Conservation (phyloP, 2,113 vertebrate species). For the Asarcornis scutulata region DNA sequence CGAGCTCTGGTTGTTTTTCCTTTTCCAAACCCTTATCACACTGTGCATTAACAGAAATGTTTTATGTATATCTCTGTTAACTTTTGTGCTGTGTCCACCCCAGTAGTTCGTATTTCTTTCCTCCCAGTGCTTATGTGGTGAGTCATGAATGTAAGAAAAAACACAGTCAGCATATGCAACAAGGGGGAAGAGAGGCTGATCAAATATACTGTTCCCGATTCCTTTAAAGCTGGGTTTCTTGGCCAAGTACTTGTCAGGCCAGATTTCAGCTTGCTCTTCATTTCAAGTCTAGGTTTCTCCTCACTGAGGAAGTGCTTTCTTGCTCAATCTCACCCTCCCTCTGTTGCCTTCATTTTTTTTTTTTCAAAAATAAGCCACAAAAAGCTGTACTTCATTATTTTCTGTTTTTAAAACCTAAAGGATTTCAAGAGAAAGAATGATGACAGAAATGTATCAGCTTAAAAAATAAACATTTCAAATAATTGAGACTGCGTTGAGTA, state of each 20-base stretch:
- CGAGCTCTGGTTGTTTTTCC: background rate
- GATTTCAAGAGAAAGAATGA: background rate
- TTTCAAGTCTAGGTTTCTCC: background rate
- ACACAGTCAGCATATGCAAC: background rate
- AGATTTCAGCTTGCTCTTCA: background rate
- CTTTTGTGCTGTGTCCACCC: background rate
- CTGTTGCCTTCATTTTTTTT: background rate
- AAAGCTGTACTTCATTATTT: background rate
- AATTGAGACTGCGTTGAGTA: background rate
- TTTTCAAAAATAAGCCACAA: background rate
- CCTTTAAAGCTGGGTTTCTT: background rate
- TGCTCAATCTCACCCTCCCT: background rate
- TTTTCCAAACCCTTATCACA: background rate
- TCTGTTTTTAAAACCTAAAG: background rate
- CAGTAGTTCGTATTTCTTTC: background rate
- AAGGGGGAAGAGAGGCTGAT: background rate
- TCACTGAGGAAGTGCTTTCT: background rate
- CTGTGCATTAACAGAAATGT: background rate
- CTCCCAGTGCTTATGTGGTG: fast-evolving
- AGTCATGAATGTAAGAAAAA: background rate
- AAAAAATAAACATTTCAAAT: background rate
- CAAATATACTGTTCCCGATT: background rate
- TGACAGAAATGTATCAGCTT: background rate
- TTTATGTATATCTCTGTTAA: background rate
- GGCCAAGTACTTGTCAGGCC: background rate